phyloP scores from a whole-genome alignment of 1,140 invertebrate genomes.

The Batillaria attramentaria region DNA sequence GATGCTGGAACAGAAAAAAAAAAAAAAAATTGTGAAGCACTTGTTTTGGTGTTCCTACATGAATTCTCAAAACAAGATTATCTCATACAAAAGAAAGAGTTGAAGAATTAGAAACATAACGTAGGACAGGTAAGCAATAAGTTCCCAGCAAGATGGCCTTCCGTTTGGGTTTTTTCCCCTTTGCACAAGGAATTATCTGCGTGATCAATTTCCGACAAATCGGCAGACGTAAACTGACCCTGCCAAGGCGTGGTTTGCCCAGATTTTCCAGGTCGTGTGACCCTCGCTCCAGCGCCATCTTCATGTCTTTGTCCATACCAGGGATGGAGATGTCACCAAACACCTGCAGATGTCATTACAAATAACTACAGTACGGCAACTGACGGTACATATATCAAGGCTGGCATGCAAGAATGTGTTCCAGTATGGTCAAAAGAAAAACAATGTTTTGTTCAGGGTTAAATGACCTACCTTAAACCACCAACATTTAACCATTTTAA shows the following conservation, averaged over 20 bases:
- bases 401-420: too few species aligned
- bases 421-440: too few species aligned
- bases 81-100: neutral
- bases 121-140: neutral
- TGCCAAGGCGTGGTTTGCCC: neutral
- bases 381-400: too few species aligned
- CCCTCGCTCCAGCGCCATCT: constrained; percentile 59
- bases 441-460: too few species aligned
- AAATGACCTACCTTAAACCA: too few species aligned
- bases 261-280: constrained; percentile 53
- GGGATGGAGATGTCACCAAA: constrained; percentile 68
- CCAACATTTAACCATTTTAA: too few species aligned
- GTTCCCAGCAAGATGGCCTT: neutral
- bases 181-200: neutral
- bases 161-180: neutral
- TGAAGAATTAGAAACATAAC: neutral
- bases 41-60: too few species aligned
- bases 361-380: too few species aligned
- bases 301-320: constrained; percentile 68
- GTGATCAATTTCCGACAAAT: neutral
- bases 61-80: neutral
- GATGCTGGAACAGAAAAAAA: neutral
- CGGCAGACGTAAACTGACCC: neutral
- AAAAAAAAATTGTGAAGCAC: neutral
- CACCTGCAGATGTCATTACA: constrained; percentile 60